A percentile compares a stretch with the other conserved stretches of the same genome.
These are phyloP conservation scores for Zosterops japonicus DNA, from an alignment of 2,113 vertebrate species.

Conservation along the genomic window DNA sequence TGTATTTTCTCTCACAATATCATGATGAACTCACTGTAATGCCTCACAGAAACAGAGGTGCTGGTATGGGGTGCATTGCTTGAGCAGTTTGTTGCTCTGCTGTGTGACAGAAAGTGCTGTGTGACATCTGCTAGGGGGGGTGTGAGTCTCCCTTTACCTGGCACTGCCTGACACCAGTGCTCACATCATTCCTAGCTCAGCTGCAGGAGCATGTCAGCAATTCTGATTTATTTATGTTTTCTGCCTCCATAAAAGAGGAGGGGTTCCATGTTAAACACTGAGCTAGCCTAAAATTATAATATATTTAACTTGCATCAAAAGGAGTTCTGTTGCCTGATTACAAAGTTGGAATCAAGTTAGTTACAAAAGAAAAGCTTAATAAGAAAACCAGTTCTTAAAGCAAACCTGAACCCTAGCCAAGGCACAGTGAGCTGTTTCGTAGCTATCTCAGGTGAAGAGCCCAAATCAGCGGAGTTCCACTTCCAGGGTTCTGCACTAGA, in stretches of 20 bases:
- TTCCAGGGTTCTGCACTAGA: background rate
- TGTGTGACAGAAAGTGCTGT: background rate
- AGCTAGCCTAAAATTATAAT: background rate
- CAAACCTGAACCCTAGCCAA: background rate
- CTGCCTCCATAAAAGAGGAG: background rate
- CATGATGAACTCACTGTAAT: background rate
- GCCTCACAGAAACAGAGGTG: background rate
- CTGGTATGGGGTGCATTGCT: background rate
- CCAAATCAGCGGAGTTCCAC: background rate
- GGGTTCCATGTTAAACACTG: background rate
- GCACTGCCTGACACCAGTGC: background rate
- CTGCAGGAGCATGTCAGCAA: background rate
- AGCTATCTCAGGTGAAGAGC: background rate
- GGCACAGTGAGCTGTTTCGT: background rate
- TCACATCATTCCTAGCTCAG: background rate
- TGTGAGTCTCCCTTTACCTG: background rate
- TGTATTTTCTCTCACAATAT: background rate
- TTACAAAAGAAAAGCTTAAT: background rate
- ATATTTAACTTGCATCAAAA: background rate
- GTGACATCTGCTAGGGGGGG: background rate
- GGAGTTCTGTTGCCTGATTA: background rate
- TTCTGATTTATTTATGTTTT: background rate
- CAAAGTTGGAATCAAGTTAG: background rate
- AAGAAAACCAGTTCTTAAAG: background rate
- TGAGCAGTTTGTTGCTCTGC: background rate